Base-by-base conservation (phyloP, 2,113 vertebrate species). In the Gymnogyps californianus region DNA sequence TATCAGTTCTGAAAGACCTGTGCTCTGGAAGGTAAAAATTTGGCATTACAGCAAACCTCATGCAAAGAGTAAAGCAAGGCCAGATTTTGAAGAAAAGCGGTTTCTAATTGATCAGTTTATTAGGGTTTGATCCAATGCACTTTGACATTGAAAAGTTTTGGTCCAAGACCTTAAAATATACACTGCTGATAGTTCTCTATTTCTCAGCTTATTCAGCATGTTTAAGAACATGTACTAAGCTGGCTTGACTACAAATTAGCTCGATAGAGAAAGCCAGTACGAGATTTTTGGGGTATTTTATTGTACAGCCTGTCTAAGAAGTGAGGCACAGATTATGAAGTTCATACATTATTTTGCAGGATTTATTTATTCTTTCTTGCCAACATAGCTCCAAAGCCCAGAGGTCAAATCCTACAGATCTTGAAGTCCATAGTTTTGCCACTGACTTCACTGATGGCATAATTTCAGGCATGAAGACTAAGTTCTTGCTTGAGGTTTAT, bases 351-450 rank as follows among this genome's bases (percentile, higher is more conserved):
- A 83, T 85, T 91, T 97, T 66, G 36, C 46, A 72, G n/a, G 70
- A 83, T 95, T 95, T 96, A 95, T 97, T 92, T 94, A 64, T 92
- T 71, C n/a, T 74, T 95, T 66, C 85, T 77, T 95, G 84, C 87
- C 89, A 89, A 49, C 29, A 66, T 58, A 93, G 77, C 78, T 95
- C 65, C 94, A 72, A 83, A 95, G 49, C 62, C 65, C 82, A 67
- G 79, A 90, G 91, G 91, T 94, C 91, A 93, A 90, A 83, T 77
- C 84, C 87, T 83, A 46, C 84, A 85, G 51, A n/a, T 72, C 82
- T 66, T 69, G 66, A 70, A 88, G 84, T 51, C 89, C 91, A 69
- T 47, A 91, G 49, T 70, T 96, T 66, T 82, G 81, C 78, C 91
- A 83, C 66, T 87, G 93, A 91, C 94, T 89, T 96, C 94, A 96